Conservation (phyloP, 2,113 vertebrate species). For the Sula dactylatra region DNA sequence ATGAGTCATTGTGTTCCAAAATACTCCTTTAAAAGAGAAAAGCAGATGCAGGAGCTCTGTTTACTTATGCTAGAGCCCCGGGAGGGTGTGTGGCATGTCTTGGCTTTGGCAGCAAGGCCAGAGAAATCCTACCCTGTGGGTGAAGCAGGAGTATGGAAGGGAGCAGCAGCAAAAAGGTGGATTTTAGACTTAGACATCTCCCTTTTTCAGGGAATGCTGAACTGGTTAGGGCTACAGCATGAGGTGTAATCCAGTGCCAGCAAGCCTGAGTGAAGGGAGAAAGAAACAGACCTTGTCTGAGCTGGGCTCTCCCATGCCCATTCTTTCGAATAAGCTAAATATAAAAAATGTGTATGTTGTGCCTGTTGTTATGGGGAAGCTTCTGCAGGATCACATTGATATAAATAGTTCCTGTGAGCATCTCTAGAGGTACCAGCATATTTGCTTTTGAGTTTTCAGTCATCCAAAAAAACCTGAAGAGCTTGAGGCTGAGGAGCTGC, state of each 20-base stretch:
- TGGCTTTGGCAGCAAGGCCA: background rate
- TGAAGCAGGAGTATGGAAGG: background rate
- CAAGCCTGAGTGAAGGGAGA: background rate
- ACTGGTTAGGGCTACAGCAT: background rate
- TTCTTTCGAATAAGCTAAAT: background rate
- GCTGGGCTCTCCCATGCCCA: background rate
- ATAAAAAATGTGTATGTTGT: background rate
- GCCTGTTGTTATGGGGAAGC: background rate
- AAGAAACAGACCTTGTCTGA: background rate
- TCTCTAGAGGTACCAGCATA: background rate
- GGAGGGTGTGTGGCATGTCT: background rate
- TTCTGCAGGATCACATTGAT: background rate
- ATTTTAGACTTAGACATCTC: background rate
- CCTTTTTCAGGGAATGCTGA: background rate
- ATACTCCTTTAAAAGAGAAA: background rate
- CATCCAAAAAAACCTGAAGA: background rate
- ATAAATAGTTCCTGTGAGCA: slow-evolving; percentile 22
- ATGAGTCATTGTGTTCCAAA: slow-evolving; percentile 20
- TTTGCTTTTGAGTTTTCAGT: background rate
- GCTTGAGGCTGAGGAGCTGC: background rate
- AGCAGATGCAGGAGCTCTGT: background rate
- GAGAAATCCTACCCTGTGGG: background rate
- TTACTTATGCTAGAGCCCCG: rapidly evolving
- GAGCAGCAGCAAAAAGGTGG: background rate
- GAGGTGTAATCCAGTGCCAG: background rate